Evolutionary conservation across 2,797 vertebrate genomes (phyloP).

Genomic region (Taeniopygia guttata): DNA sequence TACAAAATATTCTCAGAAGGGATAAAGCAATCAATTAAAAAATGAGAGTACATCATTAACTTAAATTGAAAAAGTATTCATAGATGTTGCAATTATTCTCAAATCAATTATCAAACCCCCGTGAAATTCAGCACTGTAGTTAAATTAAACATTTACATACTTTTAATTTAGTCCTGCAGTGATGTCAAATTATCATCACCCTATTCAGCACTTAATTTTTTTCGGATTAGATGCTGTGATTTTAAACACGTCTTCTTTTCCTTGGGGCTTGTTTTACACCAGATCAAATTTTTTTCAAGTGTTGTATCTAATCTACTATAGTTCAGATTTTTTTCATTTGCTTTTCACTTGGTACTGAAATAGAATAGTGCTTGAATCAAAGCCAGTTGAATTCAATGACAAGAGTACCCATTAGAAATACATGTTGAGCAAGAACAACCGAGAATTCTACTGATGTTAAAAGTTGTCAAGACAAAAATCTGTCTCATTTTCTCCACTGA

Average conservation of each 20-base stretch:
- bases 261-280: neutral
- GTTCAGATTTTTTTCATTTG: neutral
- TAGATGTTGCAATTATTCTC: neutral
- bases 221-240: neutral
- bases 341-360: neutral
- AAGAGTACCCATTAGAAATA: neutral
- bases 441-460: neutral
- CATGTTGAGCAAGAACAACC: neutral
- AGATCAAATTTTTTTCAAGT: neutral
- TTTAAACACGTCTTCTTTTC: neutral
- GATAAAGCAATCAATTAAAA: constrained; percentile 1
- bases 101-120: neutral
- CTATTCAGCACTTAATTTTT: neutral
- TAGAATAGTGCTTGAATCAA: neutral
- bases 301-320: neutral
- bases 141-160: neutral
- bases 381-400: neutral
- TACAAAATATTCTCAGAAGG: neutral
- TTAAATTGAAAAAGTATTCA: neutral
- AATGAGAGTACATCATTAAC: neutral
- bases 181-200: neutral
- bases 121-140: neutral
- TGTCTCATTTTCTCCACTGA: neutral
- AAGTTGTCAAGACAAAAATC: constrained; percentile 1
- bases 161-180: neutral